phyloP scores from a whole-genome alignment of 2,797 vertebrate species.

The Hypotaenidia okinawae region DNA sequence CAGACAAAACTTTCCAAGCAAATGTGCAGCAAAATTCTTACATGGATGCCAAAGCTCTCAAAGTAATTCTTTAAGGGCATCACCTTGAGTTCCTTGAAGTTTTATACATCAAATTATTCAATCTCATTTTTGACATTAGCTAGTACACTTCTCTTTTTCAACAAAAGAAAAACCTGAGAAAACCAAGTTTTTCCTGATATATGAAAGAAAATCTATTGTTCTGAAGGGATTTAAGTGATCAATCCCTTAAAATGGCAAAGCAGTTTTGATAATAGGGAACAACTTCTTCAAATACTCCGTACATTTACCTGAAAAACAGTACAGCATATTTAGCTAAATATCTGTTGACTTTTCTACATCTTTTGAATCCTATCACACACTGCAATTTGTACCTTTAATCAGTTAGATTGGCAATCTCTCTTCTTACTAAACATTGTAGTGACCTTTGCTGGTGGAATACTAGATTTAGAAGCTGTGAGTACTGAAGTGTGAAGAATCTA shows the following conservation, averaged over 20 bases:
- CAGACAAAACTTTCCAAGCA: not conserved
- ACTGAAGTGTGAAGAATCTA: constrained; percentile 23
- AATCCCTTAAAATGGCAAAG: constrained; percentile 29
- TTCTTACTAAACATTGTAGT: not conserved
- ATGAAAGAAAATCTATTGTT: constrained; percentile 23
- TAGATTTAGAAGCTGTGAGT: not conserved
- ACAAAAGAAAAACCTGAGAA: constrained; percentile 25
- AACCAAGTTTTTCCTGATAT: constrained; percentile 34
- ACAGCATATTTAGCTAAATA: constrained; percentile 26
- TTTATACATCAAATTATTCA: constrained; percentile 23
- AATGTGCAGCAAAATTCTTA: not conserved
- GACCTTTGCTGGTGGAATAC: constrained; percentile 12
- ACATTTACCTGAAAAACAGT: constrained; percentile 25
- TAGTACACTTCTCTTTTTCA: not conserved
- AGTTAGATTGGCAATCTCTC: not conserved
- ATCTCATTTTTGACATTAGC: constrained; percentile 45
- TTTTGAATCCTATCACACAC: constrained; percentile 14
- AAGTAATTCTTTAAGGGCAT: constrained; percentile 22
- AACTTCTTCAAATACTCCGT: constrained; percentile 20
- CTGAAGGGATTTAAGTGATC: constrained; percentile 36
- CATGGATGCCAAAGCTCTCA: not conserved
- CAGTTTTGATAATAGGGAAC: constrained; percentile 24
- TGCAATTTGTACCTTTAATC: constrained; percentile 14
- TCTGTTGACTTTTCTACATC: constrained; percentile 14
- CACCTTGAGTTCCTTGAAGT: constrained; percentile 19